These are phyloP conservation scores for Ceratosolen solmsi DNA, from an alignment of 1,140 invertebrate species.

Conservation along the genomic window DNA sequence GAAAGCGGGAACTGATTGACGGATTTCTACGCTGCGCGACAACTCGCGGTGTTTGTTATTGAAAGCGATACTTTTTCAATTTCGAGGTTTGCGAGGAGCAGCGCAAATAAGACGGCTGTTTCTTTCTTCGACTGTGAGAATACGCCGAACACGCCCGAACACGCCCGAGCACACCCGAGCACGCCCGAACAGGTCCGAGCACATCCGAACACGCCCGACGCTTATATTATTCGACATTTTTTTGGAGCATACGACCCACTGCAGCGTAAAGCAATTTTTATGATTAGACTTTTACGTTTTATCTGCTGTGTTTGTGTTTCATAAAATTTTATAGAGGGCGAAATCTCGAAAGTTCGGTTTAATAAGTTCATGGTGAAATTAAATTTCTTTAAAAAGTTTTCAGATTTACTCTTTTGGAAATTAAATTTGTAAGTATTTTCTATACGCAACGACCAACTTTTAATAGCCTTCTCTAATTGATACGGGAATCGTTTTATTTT, in stretches of 20 bases:
- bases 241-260: neutral
- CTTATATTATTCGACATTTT: neutral
- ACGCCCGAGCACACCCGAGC: neutral
- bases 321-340: neutral
- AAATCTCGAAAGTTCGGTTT: neutral
- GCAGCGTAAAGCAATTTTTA: neutral
- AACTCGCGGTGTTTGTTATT: constrained; percentile 7
- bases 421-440: neutral
- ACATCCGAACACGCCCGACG: neutral
- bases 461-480: neutral
- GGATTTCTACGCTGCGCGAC: neutral
- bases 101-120: neutral
- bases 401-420: neutral
- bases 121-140: constrained; percentile 11
- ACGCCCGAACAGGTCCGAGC: neutral
- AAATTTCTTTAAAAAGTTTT: neutral
- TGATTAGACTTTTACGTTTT: neutral
- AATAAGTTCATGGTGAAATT: neutral
- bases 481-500: neutral
- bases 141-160: neutral
- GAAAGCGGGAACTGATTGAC: neutral
- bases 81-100: neutral
- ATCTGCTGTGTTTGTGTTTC: neutral
- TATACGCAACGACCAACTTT: neutral
- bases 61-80: constrained; percentile 40